These are phyloP conservation scores for Oreochromis aureus DNA, from an alignment of 2,113 vertebrate genomes.

Conservation along the genomic window DNA sequence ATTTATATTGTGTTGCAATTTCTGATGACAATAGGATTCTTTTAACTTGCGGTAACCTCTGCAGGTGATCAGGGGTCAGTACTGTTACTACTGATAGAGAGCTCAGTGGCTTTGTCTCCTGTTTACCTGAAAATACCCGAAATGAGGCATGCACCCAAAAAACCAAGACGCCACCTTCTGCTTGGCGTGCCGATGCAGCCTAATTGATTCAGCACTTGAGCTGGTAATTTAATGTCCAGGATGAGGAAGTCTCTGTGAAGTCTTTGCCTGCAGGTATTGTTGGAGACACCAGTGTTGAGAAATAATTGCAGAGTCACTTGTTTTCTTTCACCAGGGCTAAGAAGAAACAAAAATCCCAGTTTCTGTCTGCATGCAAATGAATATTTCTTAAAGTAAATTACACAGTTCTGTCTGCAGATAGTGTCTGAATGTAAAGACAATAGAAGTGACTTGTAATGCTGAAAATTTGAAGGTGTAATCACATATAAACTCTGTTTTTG, in stretches of 20 bases:
- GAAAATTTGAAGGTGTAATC: neutral
- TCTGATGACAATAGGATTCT: neutral
- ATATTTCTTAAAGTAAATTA: neutral
- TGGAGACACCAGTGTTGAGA: slow-evolving; percentile 46
- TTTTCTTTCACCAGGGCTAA: neutral
- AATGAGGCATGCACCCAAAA: neutral
- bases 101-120: neutral
- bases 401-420: neutral
- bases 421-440: neutral
- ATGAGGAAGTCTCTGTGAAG: slow-evolving; percentile 33
- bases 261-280: slow-evolving; percentile 55
- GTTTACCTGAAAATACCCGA: neutral
- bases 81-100: neutral
- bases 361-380: neutral
- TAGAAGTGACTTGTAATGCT: neutral
- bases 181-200: slow-evolving; percentile 4
- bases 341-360: neutral
- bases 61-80: neutral
- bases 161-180: neutral
- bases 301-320: slow-evolving; percentile 42
- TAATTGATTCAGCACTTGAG: slow-evolving; percentile 58
- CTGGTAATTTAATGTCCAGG: slow-evolving; percentile 50
- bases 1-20: neutral
- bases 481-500: neutral
- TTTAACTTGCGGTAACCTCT: neutral